phyloP scores from a whole-genome alignment of 2,888 invertebrate genomes.

The Brachyopa scutellaris region DNA sequence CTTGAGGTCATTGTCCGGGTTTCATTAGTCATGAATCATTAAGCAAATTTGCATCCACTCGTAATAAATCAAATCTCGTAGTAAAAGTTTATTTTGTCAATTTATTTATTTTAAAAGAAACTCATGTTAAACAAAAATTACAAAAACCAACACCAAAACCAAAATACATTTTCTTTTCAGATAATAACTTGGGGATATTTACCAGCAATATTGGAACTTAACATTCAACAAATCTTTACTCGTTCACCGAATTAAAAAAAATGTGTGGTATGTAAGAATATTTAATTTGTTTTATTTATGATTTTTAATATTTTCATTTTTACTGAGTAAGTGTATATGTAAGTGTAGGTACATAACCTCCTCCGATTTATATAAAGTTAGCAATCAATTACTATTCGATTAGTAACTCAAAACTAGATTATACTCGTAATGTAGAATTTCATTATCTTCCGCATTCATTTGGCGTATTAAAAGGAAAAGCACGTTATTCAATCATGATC shows the following conservation, averaged over 20 bases:
- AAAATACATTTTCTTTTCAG: slow-evolving; percentile 1
- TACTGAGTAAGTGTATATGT: too few relatives aligned
- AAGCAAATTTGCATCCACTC: too few relatives aligned
- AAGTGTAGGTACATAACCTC: too few relatives aligned
- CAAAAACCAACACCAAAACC: too few relatives aligned
- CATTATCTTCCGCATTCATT: slow-evolving; percentile 25
- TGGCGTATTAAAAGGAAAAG: background rate
- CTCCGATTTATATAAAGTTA: background rate
- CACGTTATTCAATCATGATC: slow-evolving; percentile 31
- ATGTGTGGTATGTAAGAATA: slow-evolving; percentile 41
- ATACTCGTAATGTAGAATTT: background rate
- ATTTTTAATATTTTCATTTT: too few relatives aligned
- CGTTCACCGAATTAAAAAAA: slow-evolving; percentile 12
- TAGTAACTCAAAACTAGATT: slow-evolving; percentile 6
- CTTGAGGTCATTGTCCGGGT: too few relatives aligned
- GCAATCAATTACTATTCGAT: slow-evolving; percentile 1
- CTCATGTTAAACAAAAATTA: too few relatives aligned
- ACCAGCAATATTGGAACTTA: background rate
- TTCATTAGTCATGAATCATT: too few relatives aligned
- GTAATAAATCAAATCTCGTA: too few relatives aligned
- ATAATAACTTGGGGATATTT: background rate
- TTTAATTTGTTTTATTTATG: too few relatives aligned
- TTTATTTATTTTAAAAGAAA: too few relatives aligned
- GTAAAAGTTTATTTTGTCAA: too few relatives aligned
- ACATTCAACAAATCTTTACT: background rate